phyloP scores from a whole-genome alignment of 30 jellyfish, hydroid and myxozoan species.

The Catostylus mosaicus region DNA sequence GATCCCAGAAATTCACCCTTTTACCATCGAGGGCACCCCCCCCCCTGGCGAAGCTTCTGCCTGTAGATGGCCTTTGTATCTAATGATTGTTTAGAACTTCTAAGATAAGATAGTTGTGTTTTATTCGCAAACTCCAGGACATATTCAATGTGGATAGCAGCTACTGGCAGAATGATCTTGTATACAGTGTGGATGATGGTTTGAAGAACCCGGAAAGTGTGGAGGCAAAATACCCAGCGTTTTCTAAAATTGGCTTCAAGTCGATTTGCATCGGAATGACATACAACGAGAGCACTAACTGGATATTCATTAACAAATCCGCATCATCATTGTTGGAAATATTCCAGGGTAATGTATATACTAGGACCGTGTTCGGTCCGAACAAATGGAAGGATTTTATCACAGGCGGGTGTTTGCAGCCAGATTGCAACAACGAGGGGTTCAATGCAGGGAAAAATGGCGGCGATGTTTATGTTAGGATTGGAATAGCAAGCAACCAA shows the following conservation, averaged over 20 bases:
- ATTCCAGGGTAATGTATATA: background rate
- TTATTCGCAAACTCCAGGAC: background rate
- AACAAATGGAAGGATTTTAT: conserved; percentile 13
- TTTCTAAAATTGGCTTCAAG: background rate
- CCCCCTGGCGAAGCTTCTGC: no score
- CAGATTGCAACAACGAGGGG: conserved; percentile 38
- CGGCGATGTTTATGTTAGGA: conserved; percentile 14
- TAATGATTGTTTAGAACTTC: no score
- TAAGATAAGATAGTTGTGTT: background rate
- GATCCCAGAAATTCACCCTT: no score
- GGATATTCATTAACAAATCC: conserved; percentile 4
- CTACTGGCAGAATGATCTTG: background rate
- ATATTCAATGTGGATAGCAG: conserved; percentile 11
- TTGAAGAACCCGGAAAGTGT: background rate
- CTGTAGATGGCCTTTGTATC: no score
- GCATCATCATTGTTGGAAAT: conserved; percentile 9
- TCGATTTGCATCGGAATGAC: conserved; percentile 40
- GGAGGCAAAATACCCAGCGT: conserved; percentile 45
- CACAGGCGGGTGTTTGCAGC: conserved; percentile 13
- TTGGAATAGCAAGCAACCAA: conserved; percentile 11
- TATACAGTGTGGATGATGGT: conserved; percentile 31
- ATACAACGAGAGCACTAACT: background rate
- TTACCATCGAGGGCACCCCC: no score
- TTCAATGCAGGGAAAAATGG: background rate
- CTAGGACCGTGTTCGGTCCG: conserved; percentile 11